Evolutionary conservation across 2,113 vertebrate species (phyloP), one percentile per base, ranked within the genome.

Genomic region (Otus sunia): DNA sequence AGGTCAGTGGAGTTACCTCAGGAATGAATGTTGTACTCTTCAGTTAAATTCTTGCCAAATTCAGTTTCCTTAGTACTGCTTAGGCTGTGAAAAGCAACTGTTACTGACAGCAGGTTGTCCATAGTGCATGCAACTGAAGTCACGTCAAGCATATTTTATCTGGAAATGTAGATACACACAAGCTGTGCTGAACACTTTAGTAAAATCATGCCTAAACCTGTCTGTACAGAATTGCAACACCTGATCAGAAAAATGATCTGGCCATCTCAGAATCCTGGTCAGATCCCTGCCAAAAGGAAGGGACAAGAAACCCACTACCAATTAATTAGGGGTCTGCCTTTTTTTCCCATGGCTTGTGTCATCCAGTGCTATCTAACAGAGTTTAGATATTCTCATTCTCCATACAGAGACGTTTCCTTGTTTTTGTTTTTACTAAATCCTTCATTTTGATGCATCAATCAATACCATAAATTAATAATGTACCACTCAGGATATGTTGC

Each of bases 391-490:
- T 88, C 27, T 95, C 18, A n/a, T 89, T 91, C 72, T 75, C 56
- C 53, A 26, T 25, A 75, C 13, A 64, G 19, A 89, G 39, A 84
- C 0, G 1, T 71, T 73, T 92, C 26, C 26, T 77, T 80, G 64
- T 5, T 72, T 86, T 93, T 92, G 32, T 75, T 90, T 95, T 92
- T 39, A 83, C 60, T 94, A 87, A 96, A 92, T 60, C 47, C 56
- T 94, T 92, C 43, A 64, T 63, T 96, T 72, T 83, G 60, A 80
- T 91, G 76, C 9, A 27, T 72, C 72, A 92, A 19, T 94, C 79
- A 75, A 78, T 84, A 75, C 13, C 36, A 78, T 85, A 95, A 94
- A 92, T 91, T 91, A 94, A 91, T 91, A 94, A 94, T 53, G 43
- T 10, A 53, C 13, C 36, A 49, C 62, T 89, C 76, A 81, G 80